Evolutionary conservation across 2,797 vertebrate species (phyloP).

Genomic region (Echeneis naucrates): DNA sequence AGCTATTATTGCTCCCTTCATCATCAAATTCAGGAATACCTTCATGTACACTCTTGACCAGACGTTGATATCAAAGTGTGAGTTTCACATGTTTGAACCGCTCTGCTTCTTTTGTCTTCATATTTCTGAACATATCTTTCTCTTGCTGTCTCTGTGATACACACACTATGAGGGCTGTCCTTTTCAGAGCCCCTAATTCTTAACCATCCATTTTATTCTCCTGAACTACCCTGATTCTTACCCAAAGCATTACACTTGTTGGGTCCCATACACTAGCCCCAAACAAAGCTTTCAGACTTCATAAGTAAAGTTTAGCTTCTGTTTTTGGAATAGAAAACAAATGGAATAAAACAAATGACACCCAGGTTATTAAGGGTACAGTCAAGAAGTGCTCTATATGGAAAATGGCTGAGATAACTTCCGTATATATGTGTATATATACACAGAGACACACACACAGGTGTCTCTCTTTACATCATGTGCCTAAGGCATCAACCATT

Average conservation of each 20-base stretch:
- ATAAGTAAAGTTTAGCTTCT: too few species aligned
- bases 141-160: too few species aligned
- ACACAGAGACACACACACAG: background rate
- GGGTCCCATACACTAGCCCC: too few species aligned
- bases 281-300: too few species aligned
- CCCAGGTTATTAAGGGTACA: too few species aligned
- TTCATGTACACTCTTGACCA: constrained; percentile 1
- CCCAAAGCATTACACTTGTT: too few species aligned
- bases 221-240: too few species aligned
- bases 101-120: constrained; percentile 28
- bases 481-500: constrained; percentile 50
- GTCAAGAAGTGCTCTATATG: too few species aligned
- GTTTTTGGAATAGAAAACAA: too few species aligned
- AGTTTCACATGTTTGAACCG: constrained; percentile 48
- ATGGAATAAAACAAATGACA: too few species aligned
- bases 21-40: constrained; percentile 45
- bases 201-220: too few species aligned
- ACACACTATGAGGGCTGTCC: background rate
- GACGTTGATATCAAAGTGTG: background rate
- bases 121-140: constrained; percentile 2
- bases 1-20: constrained; percentile 54
- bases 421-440: background rate
- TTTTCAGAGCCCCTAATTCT: background rate
- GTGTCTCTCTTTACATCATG: constrained; percentile 44
- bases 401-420: too few species aligned